Conservation (phyloP, 2,113 vertebrate species). For the Glareola pratincola region DNA sequence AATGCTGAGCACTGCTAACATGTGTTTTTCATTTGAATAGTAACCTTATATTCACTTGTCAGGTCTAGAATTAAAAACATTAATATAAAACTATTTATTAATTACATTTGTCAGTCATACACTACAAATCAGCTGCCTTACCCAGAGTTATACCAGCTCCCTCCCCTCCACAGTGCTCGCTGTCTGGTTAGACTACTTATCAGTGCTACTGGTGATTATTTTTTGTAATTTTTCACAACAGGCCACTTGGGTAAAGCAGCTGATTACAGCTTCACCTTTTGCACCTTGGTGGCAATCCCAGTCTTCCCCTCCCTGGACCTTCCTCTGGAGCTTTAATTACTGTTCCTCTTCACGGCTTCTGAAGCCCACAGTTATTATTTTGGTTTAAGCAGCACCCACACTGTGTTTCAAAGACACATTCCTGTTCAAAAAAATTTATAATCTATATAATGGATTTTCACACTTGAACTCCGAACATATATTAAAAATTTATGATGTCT, state of each 20-base stretch:
- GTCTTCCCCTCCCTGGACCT: not conserved
- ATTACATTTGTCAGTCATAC: not conserved
- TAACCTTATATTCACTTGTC: constrained; percentile 11
- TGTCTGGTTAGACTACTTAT: constrained; percentile 18
- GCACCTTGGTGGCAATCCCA: not conserved
- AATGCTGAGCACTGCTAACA: not conserved
- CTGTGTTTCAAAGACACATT: not conserved
- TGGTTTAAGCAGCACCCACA: not conserved
- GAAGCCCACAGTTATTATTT: not conserved
- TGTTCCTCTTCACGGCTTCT: not conserved
- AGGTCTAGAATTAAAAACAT: constrained; percentile 16
- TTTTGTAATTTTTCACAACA: constrained; percentile 43
- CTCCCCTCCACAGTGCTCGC: not conserved
- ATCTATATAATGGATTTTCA: constrained; percentile 50
- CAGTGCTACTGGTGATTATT: constrained; percentile 24
- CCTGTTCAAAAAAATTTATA: constrained; percentile 44
- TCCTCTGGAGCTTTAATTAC: constrained; percentile 5
- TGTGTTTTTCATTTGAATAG: not conserved
- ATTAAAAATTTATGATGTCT: constrained; percentile 32
- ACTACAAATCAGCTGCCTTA: constrained; percentile 3
- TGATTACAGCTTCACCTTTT: constrained; percentile 57
- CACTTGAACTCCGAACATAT: constrained; percentile 47
- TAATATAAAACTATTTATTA: constrained; percentile 27
- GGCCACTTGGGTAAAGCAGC: constrained; percentile 30
- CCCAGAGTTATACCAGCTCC: not conserved